phyloP scores from a whole-genome alignment of 2,888 invertebrate genomes.

The Chirona hameri region DNA sequence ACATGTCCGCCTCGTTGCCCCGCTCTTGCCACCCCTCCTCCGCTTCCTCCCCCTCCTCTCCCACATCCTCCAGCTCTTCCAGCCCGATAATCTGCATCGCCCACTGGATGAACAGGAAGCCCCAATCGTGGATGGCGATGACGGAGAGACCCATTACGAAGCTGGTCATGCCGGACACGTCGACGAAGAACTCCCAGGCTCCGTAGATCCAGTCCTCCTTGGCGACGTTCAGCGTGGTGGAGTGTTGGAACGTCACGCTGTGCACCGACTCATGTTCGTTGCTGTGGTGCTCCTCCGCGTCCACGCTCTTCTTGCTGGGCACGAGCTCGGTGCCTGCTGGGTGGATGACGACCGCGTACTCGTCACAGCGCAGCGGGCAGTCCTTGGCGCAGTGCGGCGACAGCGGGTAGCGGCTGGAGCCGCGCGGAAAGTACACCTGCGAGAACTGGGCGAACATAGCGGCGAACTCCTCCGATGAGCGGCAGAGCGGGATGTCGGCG shows the following conservation, averaged over 20 bases:
- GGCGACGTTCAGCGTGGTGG: neutral
- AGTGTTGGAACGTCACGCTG: neutral
- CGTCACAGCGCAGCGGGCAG: neutral
- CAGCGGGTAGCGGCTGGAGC: neutral
- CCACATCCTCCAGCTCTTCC: too few species aligned
- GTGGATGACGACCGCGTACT: neutral
- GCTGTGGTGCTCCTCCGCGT: neutral
- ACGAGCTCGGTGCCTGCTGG: neutral
- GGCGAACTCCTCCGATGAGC: neutral
- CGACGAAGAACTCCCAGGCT: neutral
- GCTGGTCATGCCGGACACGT: neutral
- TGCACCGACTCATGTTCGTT: neutral
- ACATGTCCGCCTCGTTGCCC: too few species aligned
- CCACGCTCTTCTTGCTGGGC: too few species aligned
- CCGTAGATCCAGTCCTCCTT: neutral
- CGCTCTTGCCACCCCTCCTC: too few species aligned
- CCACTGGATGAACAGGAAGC: neutral
- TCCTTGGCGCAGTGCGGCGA: neutral
- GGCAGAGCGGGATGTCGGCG: neutral
- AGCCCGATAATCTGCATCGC: too few species aligned
- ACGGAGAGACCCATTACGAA: neutral
- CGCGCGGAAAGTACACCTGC: neutral
- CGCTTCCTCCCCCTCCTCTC: too few species aligned
- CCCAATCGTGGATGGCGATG: constrained; percentile 7
- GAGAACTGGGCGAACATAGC: neutral